Percentiles rank a stretch among this genome's conserved stretches.
These are phyloP conservation scores for Progne subis DNA, from an alignment of 2,113 vertebrate species.

Conservation along the genomic window DNA sequence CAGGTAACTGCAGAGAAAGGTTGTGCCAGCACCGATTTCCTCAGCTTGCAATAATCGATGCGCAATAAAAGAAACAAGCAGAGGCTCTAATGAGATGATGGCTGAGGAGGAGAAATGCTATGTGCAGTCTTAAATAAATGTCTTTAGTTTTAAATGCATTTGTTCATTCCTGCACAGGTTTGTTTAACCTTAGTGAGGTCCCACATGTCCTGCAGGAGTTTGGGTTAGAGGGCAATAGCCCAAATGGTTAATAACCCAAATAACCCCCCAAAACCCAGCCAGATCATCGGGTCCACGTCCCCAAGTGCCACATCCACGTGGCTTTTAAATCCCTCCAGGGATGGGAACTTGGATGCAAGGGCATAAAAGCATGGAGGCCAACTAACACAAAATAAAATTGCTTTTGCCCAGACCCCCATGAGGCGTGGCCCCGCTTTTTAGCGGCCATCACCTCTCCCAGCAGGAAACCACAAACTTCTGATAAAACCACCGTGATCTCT, in stretches of 20 bases:
- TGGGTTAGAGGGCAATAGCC: not conserved
- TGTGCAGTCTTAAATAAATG: not conserved
- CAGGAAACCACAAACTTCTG: not conserved
- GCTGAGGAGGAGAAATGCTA: not conserved
- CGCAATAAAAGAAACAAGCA: not conserved
- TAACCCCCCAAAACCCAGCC: not conserved
- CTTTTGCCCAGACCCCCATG: not conserved
- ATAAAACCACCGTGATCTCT: not conserved
- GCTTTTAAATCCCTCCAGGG: not conserved
- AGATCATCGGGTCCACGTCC: accelerated
- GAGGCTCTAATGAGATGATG: not conserved
- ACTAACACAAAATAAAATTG: accelerated
- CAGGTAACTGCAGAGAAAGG: not conserved
- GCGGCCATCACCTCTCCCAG: not conserved
- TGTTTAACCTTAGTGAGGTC: not conserved
- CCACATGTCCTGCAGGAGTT: not conserved
- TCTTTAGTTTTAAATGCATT: not conserved
- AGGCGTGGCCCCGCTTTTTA: no score
- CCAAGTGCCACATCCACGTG: not conserved
- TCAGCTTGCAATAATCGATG: not conserved
- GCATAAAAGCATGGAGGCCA: accelerated
- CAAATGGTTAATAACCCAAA: not conserved
- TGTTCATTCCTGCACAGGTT: not conserved
- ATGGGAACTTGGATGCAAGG: no score
- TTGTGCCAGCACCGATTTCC: not conserved